Base-by-base conservation (phyloP, 1,140 invertebrate species). In the Calliopsis andreniformis region DNA sequence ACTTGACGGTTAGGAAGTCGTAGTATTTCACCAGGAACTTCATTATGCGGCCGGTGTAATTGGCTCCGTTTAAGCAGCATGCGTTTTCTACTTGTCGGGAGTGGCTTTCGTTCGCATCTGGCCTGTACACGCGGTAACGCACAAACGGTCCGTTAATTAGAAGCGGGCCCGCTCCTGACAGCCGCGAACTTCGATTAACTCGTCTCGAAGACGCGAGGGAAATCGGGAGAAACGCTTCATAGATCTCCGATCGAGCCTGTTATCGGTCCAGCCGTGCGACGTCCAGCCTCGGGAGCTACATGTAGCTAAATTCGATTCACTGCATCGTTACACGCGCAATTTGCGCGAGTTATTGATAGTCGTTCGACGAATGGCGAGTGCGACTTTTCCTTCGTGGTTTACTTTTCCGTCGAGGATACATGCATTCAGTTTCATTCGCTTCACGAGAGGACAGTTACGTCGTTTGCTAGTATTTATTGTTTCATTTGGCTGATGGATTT, bases 11-110 rank as follows among this genome's bases (percentile, higher is more conserved):
- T 86, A 90, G 82, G 64, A 89, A 87, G 72, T 90, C 87, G 80
- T 83, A 88, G 85, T 90, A 90, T 78, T 88, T 88, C 73, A 89
- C 90, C 79, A 91, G 80, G 84, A 91, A 92, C 85, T 91, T 91
- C 90, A 91, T 91, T 63, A 80, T 84, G 62, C 71, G 56, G 39
- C 56, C 68, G 30, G 45, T 77, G 67, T 45, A 53, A 73, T 78
- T 58, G 69, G 59, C 69, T 78, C 62, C 69, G 47, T 43, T 77
- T 35, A 35, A 64, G 43, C 59, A 45, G 49, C 51, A 43, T 64
- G 42, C 69, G 58, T 72, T 73, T 73, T 61, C 67, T 64, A 73
- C 51, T 61, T 28, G 56, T 62, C 42, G 53, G 43, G 8, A 30
- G 8, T 28, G 64, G 63, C 30, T 73, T 51, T 56, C 39, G 76